These are phyloP conservation scores for Colletes gigas DNA, from an alignment of 1,140 invertebrate genomes.

Conservation along the genomic window DNA sequence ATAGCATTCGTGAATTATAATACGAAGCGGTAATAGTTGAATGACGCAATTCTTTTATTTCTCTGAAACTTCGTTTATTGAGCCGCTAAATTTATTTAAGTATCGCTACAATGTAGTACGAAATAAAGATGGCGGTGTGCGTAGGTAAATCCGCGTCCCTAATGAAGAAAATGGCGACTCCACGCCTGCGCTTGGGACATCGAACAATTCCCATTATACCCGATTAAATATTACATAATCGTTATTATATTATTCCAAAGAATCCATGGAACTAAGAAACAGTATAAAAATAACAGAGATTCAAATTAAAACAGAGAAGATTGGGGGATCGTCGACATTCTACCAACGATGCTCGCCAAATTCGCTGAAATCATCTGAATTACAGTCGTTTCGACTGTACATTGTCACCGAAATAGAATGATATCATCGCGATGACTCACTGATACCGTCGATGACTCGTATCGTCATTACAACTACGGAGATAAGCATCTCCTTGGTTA, in stretches of 20 bases:
- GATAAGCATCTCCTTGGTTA: too few relatives aligned
- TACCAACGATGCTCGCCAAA: background rate
- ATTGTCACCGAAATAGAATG: slow-evolving; percentile 10
- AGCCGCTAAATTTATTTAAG: background rate
- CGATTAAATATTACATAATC: slow-evolving; percentile 29
- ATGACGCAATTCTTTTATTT: background rate
- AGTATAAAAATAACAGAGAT: background rate
- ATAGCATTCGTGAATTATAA: background rate
- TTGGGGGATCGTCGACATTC: slow-evolving; percentile 9
- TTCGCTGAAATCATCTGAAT: slow-evolving; percentile 1
- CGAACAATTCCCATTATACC: slow-evolving; percentile 16
- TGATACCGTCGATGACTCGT: slow-evolving; percentile 17
- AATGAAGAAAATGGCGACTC: slow-evolving; percentile 40
- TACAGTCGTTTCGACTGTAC: background rate
- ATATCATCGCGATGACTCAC: slow-evolving; percentile 48
- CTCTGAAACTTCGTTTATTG: background rate
- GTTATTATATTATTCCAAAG: background rate
- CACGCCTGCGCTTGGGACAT: slow-evolving; percentile 38
- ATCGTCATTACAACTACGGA: background rate
- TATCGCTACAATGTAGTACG: background rate
- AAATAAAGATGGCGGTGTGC: background rate
- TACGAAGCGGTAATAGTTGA: background rate
- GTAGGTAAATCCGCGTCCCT: background rate
- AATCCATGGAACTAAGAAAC: background rate
- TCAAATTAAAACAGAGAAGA: too few relatives aligned